Evolutionary conservation across 2,888 invertebrate genomes (phyloP).

Genomic region (Parelbella ahira): DNA sequence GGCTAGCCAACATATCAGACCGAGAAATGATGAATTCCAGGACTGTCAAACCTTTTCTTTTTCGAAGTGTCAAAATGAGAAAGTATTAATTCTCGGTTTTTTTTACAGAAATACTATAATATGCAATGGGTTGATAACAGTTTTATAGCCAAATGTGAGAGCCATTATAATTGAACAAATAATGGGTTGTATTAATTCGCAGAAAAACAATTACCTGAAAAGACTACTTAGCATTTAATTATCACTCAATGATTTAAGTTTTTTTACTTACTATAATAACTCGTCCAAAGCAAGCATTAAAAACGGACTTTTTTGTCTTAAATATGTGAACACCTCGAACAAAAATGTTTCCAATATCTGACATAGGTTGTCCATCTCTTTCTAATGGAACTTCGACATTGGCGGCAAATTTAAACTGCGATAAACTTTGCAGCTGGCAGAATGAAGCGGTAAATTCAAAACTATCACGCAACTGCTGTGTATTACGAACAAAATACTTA

Average conservation of each 20-base stretch:
- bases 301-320: too few species aligned
- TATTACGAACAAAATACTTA: too few species aligned
- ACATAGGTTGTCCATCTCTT: constrained; percentile 40
- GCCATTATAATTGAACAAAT: too few species aligned
- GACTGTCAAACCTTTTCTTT: constrained; percentile 41
- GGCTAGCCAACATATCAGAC: constrained; percentile 56
- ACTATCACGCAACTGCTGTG: not conserved
- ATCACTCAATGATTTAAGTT: too few species aligned
- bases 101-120: too few species aligned
- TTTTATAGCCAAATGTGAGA: too few species aligned
- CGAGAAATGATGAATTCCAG: constrained; percentile 48
- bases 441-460: constrained; percentile 53
- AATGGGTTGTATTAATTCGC: too few species aligned
- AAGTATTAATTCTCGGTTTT: too few species aligned
- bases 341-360: constrained; percentile 34
- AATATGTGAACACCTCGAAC: not conserved
- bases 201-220: too few species aligned
- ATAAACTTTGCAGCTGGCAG: constrained; percentile 41
- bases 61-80: not conserved
- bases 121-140: too few species aligned
- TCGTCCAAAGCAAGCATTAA: too few species aligned
- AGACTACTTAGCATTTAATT: not conserved
- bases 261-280: too few species aligned
- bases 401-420: constrained; percentile 58
- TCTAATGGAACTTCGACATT: constrained; percentile 41